Base-by-base conservation (phyloP, 2,113 vertebrate species). In the Dasyurus viverrinus region DNA sequence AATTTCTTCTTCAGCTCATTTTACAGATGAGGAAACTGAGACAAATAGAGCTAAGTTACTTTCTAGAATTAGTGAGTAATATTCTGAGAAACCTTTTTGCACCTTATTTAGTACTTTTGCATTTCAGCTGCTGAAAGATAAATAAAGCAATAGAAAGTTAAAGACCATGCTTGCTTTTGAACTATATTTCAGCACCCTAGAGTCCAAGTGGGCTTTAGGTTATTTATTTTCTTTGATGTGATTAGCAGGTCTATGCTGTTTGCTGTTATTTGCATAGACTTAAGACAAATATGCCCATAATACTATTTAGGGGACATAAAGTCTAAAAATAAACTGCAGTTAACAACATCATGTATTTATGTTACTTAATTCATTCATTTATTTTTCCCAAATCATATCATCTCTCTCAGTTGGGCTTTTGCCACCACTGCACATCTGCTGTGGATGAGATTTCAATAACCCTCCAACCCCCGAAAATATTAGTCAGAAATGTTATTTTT, bases 301-400 rank as follows among this genome's bases (percentile, higher is more conserved):
- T 55, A 60, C 53, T 42, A 91, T 76, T 96, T 46, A 76, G 27
- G 54, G 36, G 60, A 12, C 48, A 93, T 11, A 91, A 91, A 42
- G 91, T 93, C 55, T 89, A 89, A 94, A 90, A 94, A 94, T 84
- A 92, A 89, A 93, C 36, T 89, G 27, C 57, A 25, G 55, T 53
- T 36, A 91, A 92, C 90, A 94, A 84, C 30, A 76, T 91, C 60
- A 12, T 92, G 42, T 50, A 84, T 46, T 54, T 96, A 93, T 55
- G 22, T 55, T 53, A n/a, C 76, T 90, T 90, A 55, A 90, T 30
- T 25, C 68, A 84, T 46, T 57, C 53, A 30, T 76, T 91, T 89
- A 53, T 25, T 94, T 95, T 92, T 93, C 68, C 10, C 8, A 93
- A 52, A 60, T 89, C 53, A 93, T 89, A 48, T 91, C 24, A 92